These are phyloP conservation scores for Xerus inauris DNA, from an alignment of 2,113 vertebrate genomes.

Conservation along the genomic window DNA sequence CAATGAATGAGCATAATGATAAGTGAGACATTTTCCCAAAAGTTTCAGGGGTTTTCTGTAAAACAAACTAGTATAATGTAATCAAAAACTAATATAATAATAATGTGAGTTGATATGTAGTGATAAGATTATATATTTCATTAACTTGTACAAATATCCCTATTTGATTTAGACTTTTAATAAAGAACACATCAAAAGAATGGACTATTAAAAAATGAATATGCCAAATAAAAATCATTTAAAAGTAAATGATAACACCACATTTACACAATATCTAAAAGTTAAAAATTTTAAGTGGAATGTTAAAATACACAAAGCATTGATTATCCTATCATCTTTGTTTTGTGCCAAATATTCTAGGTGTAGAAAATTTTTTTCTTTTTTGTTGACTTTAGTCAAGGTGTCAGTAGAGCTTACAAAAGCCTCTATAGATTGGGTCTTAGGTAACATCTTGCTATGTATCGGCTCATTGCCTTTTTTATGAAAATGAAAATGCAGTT, in stretches of 20 bases:
- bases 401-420: neutral
- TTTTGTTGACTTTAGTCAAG: neutral
- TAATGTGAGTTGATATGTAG: neutral
- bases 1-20: neutral
- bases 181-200: neutral
- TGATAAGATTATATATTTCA: neutral
- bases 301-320: neutral
- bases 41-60: neutral
- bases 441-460: neutral
- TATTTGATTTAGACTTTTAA: neutral
- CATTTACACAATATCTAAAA: neutral
- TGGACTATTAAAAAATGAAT: neutral
- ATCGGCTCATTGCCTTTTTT: neutral
- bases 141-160: neutral
- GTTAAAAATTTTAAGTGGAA: neutral
- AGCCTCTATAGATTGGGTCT: accelerated
- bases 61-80: neutral
- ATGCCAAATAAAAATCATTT: neutral
- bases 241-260: neutral
- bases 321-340: neutral
- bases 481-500: neutral
- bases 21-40: neutral
- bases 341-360: neutral
- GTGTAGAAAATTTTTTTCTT: neutral
- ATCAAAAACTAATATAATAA: neutral